A percentile compares a stretch with the other conserved stretches of the same genome.
phyloP scores from a whole-genome alignment of 2,113 vertebrate genomes.

The Herpailurus yagouaroundi region DNA sequence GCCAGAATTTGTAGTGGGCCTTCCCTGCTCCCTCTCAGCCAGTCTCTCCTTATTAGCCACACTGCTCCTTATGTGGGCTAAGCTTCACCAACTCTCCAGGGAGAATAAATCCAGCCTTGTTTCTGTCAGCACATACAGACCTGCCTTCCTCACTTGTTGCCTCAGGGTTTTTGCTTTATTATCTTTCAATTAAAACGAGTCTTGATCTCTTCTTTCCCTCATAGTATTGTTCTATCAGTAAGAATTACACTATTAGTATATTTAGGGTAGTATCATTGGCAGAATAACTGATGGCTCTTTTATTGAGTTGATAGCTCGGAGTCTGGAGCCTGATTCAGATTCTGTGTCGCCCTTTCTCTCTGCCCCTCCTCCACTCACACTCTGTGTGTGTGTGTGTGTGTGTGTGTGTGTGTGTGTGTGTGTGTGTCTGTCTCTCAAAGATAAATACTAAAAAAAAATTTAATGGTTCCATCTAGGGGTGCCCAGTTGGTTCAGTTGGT shows the following conservation, averaged over 20 bases:
- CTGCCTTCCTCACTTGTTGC: neutral
- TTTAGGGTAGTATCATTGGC: neutral
- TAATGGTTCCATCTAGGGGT: neutral
- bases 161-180: neutral
- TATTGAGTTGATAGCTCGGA: neutral
- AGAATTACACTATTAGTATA: neutral
- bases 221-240: neutral
- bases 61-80: neutral
- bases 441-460: no score
- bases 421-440: no score
- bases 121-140: neutral
- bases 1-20: no score
- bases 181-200: neutral
- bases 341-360: no score
- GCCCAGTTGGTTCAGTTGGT: neutral
- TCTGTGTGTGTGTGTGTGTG: no score
- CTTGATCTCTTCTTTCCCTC: neutral
- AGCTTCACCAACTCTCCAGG: neutral
- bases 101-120: neutral
- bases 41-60: neutral
- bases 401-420: no score
- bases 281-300: neutral
- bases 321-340: no score
- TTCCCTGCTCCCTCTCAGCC: neutral
- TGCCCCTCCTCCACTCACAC: no score